phyloP scores from a whole-genome alignment of 2,888 invertebrate genomes.

The Amiota minor region DNA sequence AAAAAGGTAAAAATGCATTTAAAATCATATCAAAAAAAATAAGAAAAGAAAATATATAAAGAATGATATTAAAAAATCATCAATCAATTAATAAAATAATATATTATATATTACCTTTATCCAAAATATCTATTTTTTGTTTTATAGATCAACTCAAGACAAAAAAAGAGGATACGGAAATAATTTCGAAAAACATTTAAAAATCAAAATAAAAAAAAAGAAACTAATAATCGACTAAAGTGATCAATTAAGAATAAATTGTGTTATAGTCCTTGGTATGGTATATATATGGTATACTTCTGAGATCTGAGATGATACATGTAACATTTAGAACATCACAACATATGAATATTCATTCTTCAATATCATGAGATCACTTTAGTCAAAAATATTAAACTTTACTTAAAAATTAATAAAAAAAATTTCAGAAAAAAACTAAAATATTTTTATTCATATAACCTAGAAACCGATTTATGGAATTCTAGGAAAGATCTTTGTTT shows the following conservation, averaged over 20 bases:
- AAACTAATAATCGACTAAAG: background rate
- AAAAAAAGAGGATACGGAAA: slow-evolving; percentile 11
- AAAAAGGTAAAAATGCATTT: slow-evolving; percentile 63
- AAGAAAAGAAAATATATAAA: slow-evolving; percentile 70
- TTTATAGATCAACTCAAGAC: slow-evolving; percentile 4
- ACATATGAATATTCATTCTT: too few relatives aligned
- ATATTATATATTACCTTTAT: slow-evolving; percentile 41
- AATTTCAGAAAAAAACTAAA: slow-evolving; percentile 3
- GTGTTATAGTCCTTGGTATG: too few relatives aligned
- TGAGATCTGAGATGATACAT: too few relatives aligned
- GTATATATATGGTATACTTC: too few relatives aligned
- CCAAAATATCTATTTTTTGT: slow-evolving; percentile 29
- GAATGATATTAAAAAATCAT: slow-evolving; percentile 45
- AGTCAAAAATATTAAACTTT: too few relatives aligned
- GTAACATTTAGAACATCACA: too few relatives aligned
- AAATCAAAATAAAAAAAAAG: background rate
- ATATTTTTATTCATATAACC: too few relatives aligned
- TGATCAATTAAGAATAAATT: too few relatives aligned
- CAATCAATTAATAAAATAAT: slow-evolving; percentile 63
- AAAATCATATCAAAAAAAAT: slow-evolving; percentile 66
- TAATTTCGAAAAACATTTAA: background rate
- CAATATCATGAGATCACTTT: too few relatives aligned
- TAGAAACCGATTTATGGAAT: too few relatives aligned
- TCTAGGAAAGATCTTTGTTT: too few relatives aligned
- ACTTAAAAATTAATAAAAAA: too few relatives aligned